Evolutionary conservation across 2,797 vertebrate genomes (phyloP).

Genomic region (Iguana delicatissima): DNA sequence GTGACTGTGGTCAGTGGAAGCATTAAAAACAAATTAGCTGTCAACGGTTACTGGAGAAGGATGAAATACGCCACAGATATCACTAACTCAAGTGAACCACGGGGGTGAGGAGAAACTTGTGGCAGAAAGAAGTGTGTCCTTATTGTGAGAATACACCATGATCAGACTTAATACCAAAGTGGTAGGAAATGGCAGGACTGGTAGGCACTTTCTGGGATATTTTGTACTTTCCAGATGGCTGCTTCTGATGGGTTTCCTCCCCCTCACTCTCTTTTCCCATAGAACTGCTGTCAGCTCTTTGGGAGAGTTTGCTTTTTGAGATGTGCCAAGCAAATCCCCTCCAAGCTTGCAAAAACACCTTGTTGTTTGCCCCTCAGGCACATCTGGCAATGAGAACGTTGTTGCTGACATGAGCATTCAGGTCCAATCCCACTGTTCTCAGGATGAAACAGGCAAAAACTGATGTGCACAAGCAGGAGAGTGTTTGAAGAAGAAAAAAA

Average conservation of each 20-base stretch:
- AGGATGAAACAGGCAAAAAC: constrained; percentile 72
- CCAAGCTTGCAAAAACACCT: constrained; percentile 66
- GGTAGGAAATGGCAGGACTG: constrained; percentile 40
- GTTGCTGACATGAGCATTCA: constrained; percentile 53
- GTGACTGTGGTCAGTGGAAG: accelerated
- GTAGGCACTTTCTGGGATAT: constrained; percentile 37
- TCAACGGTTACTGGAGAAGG: accelerated
- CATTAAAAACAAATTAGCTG: background rate
- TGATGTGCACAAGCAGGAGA: constrained; percentile 54
- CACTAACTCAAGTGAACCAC: background rate
- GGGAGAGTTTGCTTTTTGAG: constrained; percentile 61
- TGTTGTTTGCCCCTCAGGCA: constrained; percentile 60
- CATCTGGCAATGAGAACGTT: constrained; percentile 64
- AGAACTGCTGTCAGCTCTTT: constrained; percentile 63
- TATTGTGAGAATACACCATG: constrained; percentile 17
- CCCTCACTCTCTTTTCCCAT: background rate
- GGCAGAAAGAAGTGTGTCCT: background rate
- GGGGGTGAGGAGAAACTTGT: background rate
- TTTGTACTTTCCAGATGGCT: constrained; percentile 57
- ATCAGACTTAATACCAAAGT: constrained; percentile 53
- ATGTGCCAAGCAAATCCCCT: constrained; percentile 56
- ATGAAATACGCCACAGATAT: background rate
- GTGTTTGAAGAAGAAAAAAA: constrained; percentile 62
- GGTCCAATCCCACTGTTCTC: constrained; percentile 62
- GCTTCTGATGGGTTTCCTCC: constrained; percentile 6